Percentiles rank a stretch among this genome's conserved stretches.
phyloP scores from a whole-genome alignment of 2,888 invertebrate genomes.

The Hirudinaria manillensis region DNA sequence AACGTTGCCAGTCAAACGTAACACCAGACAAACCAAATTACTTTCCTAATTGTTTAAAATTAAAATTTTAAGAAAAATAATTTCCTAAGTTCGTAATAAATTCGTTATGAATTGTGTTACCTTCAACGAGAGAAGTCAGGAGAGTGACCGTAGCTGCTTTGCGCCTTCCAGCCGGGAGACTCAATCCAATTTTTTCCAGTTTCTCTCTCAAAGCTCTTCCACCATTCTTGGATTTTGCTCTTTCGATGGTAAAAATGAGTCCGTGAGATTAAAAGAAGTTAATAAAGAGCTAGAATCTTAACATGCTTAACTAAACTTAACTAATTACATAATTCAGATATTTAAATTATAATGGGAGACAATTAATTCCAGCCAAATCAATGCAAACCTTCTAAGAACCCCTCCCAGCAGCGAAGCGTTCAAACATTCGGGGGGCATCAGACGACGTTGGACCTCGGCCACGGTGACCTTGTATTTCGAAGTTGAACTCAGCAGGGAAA shows the following conservation, averaged over 20 bases:
- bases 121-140: slow-evolving; percentile 94
- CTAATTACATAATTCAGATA: background rate
- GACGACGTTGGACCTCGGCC: slow-evolving; percentile 91
- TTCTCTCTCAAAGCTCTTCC: slow-evolving; percentile 92
- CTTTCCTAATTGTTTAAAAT: background rate
- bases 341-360: background rate
- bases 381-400: slow-evolving; percentile 78
- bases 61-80: background rate
- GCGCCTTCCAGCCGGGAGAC: slow-evolving; percentile 91
- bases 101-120: slow-evolving; percentile 53
- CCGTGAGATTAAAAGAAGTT: background rate
- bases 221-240: slow-evolving; percentile 99
- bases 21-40: background rate
- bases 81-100: background rate
- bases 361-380: background rate
- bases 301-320: background rate
- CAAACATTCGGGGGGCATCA: slow-evolving; percentile 96
- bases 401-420: slow-evolving; percentile 96
- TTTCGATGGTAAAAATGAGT: slow-evolving; percentile 48
- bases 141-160: slow-evolving; percentile 98
- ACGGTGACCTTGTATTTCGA: slow-evolving; percentile 99
- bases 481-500: slow-evolving; percentile 91
- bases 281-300: background rate
- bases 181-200: slow-evolving; percentile 93
- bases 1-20: slow-evolving; percentile 35